These are phyloP conservation scores for Pseudochaenichthys georgianus DNA, from an alignment of 2,797 vertebrate species.

Conservation along the genomic window DNA sequence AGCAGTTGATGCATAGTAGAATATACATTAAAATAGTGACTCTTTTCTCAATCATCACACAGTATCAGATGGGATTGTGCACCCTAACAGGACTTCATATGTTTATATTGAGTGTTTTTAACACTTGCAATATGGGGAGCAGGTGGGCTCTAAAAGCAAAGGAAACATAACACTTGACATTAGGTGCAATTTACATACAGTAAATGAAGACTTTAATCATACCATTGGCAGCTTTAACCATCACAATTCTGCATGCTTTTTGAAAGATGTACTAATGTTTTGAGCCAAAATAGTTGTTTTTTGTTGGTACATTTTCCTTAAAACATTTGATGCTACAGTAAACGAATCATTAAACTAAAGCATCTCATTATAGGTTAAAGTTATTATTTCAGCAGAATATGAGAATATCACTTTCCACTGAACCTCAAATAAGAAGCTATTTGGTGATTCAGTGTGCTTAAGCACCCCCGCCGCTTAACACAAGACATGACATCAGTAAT, in stretches of 20 bases:
- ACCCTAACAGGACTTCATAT: not conserved
- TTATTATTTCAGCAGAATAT: not conserved
- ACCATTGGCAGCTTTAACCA: not conserved
- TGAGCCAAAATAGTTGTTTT: not conserved
- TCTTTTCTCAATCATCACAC: not conserved
- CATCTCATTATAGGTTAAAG: not conserved
- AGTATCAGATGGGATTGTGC: not conserved
- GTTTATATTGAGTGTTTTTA: not conserved
- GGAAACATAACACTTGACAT: not conserved
- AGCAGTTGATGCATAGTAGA: not conserved
- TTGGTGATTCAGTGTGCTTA: not conserved
- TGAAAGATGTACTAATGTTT: not conserved
- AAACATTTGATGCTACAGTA: not conserved
- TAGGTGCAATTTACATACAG: not conserved
- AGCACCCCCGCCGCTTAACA: not conserved
- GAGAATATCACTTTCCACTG: not conserved
- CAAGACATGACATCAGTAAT: constrained; percentile 8
- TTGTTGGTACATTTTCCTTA: not conserved
- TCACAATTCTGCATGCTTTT: not conserved
- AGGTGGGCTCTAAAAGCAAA: not conserved
- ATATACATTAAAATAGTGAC: not conserved
- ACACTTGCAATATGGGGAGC: not conserved
- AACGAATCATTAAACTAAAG: not conserved
- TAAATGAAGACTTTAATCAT: not conserved
- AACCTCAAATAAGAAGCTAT: not conserved